phyloP scores from a whole-genome alignment of 2,888 invertebrate genomes.

The Deilephila elpenor region DNA sequence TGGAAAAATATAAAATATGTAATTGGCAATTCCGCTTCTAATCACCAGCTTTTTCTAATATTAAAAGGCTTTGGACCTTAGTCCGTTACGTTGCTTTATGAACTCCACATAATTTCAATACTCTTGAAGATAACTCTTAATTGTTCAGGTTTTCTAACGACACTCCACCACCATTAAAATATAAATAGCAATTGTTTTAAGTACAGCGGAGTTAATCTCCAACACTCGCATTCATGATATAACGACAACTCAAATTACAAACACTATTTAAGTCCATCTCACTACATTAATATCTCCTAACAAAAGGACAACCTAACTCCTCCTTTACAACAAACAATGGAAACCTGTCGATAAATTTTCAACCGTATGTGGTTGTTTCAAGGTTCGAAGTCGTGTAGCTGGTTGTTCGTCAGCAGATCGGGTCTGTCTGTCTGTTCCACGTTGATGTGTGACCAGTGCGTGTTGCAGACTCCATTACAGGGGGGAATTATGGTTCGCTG shows the following conservation, averaged over 20 bases:
- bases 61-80: too few relatives aligned
- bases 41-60: too few relatives aligned
- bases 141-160: too few relatives aligned
- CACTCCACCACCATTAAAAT: too few relatives aligned
- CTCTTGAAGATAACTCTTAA: too few relatives aligned
- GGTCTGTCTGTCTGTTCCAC: constrained; percentile 62
- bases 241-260: constrained; percentile 26
- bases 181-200: background rate
- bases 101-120: too few relatives aligned
- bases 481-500: constrained; percentile 70
- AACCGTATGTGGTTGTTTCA: constrained; percentile 31
- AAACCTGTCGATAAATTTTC: background rate
- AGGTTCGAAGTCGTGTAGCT: constrained; percentile 50
- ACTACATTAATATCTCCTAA: constrained; percentile 12
- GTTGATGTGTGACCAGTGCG: constrained; percentile 76
- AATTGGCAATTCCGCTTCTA: too few relatives aligned
- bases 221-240: background rate
- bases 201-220: background rate
- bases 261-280: constrained; percentile 24
- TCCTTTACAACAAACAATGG: constrained; percentile 28
- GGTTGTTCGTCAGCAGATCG: constrained; percentile 40
- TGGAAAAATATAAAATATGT: too few relatives aligned
- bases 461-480: constrained; percentile 77
- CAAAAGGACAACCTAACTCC: constrained; percentile 27
- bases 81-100: too few relatives aligned